These are phyloP conservation scores for Cirrhinus mrigala DNA, from an alignment of 2,797 vertebrate genomes.

Conservation along the genomic window DNA sequence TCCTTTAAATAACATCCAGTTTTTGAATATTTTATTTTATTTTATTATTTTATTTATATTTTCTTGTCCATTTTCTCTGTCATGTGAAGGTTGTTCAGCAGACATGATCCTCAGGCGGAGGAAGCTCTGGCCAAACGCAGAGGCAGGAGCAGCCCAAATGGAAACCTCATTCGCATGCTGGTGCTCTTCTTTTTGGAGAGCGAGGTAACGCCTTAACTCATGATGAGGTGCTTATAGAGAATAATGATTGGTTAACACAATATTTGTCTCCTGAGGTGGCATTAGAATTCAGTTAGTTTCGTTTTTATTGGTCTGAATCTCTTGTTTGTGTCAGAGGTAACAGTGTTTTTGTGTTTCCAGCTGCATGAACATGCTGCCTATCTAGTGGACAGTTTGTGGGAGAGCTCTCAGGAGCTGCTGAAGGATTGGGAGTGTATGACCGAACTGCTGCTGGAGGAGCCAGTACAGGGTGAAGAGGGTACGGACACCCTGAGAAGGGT, in stretches of 20 bases:
- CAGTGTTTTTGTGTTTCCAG: conserved; percentile 70
- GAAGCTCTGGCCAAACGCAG: conserved; percentile 95
- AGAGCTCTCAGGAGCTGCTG: conserved; percentile 97
- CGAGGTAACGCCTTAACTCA: conserved; percentile 82
- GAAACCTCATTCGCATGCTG: conserved; percentile 97
- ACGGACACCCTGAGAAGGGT: conserved; percentile 50
- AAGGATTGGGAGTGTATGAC: conserved; percentile 99
- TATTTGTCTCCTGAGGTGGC: not conserved
- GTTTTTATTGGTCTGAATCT: not conserved
- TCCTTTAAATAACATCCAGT: not conserved
- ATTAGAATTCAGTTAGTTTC: not conserved
- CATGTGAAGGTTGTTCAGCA: conserved; percentile 87
- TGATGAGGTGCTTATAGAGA: not conserved
- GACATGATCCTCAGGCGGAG: conserved; percentile 95
- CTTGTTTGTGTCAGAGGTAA: not conserved
- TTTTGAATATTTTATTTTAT: not conserved
- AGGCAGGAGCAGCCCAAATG: conserved; percentile 95
- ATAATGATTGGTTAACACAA: not conserved
- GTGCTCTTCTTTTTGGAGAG: conserved; percentile 99
- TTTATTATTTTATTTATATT: not conserved
- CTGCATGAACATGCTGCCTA: conserved; percentile 98
- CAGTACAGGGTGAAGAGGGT: conserved; percentile 98
- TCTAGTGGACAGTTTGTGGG: conserved; percentile 98
- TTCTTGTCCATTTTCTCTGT: not conserved
- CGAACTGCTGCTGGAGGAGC: conserved; percentile 94